Evolutionary conservation across 2,888 invertebrate genomes (phyloP), one percentile per base, ranked within the genome.

Genomic region (Priocnemis perturbator): DNA sequence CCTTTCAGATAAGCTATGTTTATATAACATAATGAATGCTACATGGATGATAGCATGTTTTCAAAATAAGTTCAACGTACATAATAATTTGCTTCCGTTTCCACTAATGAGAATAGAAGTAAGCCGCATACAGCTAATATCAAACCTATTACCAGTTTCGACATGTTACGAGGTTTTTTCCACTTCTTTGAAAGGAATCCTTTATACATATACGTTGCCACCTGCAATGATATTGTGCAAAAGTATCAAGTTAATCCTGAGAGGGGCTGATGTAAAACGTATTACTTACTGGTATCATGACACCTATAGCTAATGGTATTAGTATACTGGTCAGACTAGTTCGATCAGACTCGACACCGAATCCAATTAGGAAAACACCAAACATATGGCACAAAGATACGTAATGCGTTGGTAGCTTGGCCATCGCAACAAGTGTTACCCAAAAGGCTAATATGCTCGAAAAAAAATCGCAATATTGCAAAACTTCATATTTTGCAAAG

Each of bases 401-500:
- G 37, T 89, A 81, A 56, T 85, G 83, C 17, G 85, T 83, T 1
- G 90, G 89, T 59, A 92, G 83, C 63, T 89, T 86, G 11, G 91
- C 90, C 89, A 92, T 90, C 26, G 91, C 90, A 48, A 92, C 87
- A 57, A 92, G 87, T 0, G 92, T 92, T 64, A 92, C 90, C 92
- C 92, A 92, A 84, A 92, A 91, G 15, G 92, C 90, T 70, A 92
- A 87, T 61, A 92, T 91, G 26, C 92, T 91, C 61, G 90, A 90
- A 79, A 91, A 91, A 84, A 92, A 92, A 85, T 92, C 92, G 74
- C 91, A 90, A 83, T 91, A 92, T 78, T 91, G 91, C 47, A 92
- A 87, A 17, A 91, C 90, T 81, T 90, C 88, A 69, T 89, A 90
- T 72, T 89, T 89, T 9, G 88, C 87, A 47, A 90, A 77, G 71